A percentile compares a stretch with the other conserved stretches of the same genome.
phyloP scores from a whole-genome alignment of 1,140 invertebrate genomes.

The Asbolus verrucosus region DNA sequence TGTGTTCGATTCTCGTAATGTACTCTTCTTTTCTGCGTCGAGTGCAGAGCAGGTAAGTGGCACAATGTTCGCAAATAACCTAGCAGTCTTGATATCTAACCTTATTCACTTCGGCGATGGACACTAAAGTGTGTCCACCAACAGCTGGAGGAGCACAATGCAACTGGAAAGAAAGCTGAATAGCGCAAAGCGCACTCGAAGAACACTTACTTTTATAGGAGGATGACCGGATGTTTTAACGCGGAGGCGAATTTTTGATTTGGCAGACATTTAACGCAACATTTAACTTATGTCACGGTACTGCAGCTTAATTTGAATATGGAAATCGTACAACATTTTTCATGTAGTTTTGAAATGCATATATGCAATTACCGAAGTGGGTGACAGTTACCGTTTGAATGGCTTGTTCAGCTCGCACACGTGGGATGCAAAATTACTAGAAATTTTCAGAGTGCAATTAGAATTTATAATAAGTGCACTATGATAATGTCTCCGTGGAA shows the following conservation, averaged over 20 bases:
- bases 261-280: not conserved
- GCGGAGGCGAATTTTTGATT: too few relatives aligned
- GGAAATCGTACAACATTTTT: not conserved
- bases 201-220: conserved; percentile 37
- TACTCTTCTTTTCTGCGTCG: conserved; percentile 63
- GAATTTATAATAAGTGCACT: conserved; percentile 3
- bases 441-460: conserved; percentile 1
- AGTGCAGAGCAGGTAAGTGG: conserved; percentile 63
- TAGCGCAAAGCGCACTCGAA: not conserved
- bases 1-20: conserved; percentile 59
- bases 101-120: conserved; percentile 62
- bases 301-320: not conserved
- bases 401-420: conserved; percentile 11
- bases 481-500: too few relatives aligned
- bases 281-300: not conserved
- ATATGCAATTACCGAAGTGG: conserved; percentile 34
- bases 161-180: conserved; percentile 29
- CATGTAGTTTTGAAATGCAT: conserved; percentile 8
- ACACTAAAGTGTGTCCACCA: conserved; percentile 44
- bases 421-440: conserved; percentile 12
- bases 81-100: conserved; percentile 61
- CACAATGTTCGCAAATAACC: conserved; percentile 63
- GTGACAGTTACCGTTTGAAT: conserved; percentile 35
- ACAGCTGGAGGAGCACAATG: conserved; percentile 14
- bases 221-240: conserved; percentile 6